Base-by-base conservation (phyloP, 2,888 invertebrate species). In the Fabriciana adippe region DNA sequence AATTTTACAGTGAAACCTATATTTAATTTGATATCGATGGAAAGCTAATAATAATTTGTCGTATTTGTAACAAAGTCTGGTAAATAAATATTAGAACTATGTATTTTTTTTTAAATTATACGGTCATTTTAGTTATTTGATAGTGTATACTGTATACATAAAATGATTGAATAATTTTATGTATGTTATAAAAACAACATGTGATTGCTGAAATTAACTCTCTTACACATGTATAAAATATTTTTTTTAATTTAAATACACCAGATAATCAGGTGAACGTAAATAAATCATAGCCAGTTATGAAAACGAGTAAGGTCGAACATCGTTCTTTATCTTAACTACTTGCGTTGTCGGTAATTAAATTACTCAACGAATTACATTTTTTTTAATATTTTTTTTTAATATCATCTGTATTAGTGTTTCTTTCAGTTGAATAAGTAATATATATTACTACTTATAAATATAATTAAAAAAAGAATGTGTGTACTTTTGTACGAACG, bases 1-100 rank as follows among this genome's bases (percentile, higher is more conserved):
- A 78, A 81, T 86, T 84, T 75, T 31, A 51, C 77, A 78, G 65
- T 74, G 73, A 77, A 84, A 81, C 80, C 78, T 85, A 80, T 82
- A 80, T 79, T 83, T 74, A 76, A 73, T 63, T 69, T 55, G 53
- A 54, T 61, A 69, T 53, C 57, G 53, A 63, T 62, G 35, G 31
- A 61, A 68, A 54, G 47, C 26, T 47, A 69, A 67, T 72, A 67
- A 71, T 67, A 70, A 55, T 41, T 26, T 56, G 50, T 55, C 31
- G 11, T 55, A 60, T 57, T 47, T 63, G 4, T 59, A 35, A 68
- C 55, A 68, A 68, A n/a, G 45, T 55, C 60, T 18, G 16, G 26
- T 35, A 61, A 50, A 15, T 18, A 54, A 35, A 60, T 64, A 48
- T 41, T 60, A 41, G 11, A 11, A 11, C 11, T 11, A 41, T 8